These are phyloP conservation scores for Aporrectodea caliginosa DNA, from an alignment of 1,140 invertebrate genomes.

Conservation along the genomic window DNA sequence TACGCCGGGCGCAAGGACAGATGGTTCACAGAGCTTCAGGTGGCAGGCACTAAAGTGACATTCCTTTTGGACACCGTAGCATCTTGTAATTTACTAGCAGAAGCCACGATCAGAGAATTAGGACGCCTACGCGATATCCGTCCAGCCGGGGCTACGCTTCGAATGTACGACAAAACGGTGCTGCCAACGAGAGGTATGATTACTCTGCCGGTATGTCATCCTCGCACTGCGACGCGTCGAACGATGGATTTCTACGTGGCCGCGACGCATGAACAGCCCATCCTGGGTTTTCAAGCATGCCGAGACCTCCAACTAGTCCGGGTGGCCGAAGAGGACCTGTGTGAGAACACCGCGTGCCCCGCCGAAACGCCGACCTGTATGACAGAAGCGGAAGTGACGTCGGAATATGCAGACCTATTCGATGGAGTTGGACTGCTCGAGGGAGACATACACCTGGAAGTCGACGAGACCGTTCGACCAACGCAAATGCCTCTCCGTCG, in stretches of 20 bases:
- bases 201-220: background rate
- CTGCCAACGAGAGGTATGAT: background rate
- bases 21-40: background rate
- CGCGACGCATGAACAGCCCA: background rate
- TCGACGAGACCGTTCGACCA: slow-evolving; percentile 24
- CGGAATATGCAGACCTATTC: slow-evolving; percentile 14
- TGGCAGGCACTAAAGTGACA: background rate
- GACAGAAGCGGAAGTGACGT: background rate
- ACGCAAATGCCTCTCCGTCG: slow-evolving; percentile 20
- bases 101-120: background rate
- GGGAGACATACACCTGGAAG: slow-evolving; percentile 20
- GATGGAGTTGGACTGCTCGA: slow-evolving; percentile 20
- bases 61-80: background rate
- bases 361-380: background rate
- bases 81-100: no score
- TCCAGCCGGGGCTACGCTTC: background rate
- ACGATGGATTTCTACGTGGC: background rate
- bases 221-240: background rate
- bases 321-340: background rate
- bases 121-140: background rate
- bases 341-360: background rate
- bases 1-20: background rate
- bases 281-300: background rate
- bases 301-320: background rate
- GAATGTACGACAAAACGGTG: background rate